Evolutionary conservation across 2,888 invertebrate species (phyloP).

Genomic region (Leucophenga maculata): DNA sequence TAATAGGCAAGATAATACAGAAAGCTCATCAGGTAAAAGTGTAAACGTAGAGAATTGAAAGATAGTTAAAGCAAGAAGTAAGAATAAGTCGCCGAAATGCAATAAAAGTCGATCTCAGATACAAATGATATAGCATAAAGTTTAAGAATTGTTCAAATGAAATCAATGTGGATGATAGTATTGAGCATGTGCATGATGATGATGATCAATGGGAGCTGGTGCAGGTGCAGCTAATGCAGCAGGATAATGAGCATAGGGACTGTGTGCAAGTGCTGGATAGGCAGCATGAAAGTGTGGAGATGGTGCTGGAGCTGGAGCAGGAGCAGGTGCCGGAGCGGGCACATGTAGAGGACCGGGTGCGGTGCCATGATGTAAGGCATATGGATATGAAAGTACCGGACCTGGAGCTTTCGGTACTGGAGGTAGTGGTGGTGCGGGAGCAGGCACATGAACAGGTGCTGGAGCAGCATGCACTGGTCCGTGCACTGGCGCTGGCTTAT

Average conservation of each 20-base stretch:
- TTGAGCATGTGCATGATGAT: conserved; percentile 49
- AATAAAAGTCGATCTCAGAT: too few species aligned
- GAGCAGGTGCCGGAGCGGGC: conserved; percentile 51
- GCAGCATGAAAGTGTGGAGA: conserved; percentile 61
- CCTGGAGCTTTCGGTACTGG: conserved; percentile 51
- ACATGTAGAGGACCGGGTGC: conserved; percentile 45
- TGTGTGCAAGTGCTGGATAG: conserved; percentile 63
- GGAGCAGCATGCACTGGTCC: conserved; percentile 37
- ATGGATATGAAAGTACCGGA: conserved; percentile 49
- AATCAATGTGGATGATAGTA: conserved; percentile 59
- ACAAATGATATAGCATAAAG: too few species aligned
- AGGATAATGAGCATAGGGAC: conserved; percentile 59
- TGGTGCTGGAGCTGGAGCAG: conserved; percentile 48
- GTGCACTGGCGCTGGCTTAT: conserved; percentile 57
- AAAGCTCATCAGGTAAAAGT: too few species aligned
- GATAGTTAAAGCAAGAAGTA: too few species aligned
- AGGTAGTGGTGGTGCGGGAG: conserved; percentile 59
- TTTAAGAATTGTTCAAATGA: neutral
- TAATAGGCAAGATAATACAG: too few species aligned
- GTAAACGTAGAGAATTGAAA: too few species aligned
- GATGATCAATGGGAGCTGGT: conserved; percentile 21
- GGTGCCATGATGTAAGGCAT: conserved; percentile 43
- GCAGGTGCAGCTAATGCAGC: conserved; percentile 48
- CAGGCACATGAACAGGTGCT: conserved; percentile 38
- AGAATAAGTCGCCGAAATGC: too few species aligned